A percentile compares a stretch with the other conserved stretches of the same genome.
These are phyloP conservation scores for Busseola fusca DNA, from an alignment of 2,888 invertebrate species.

Conservation along the genomic window DNA sequence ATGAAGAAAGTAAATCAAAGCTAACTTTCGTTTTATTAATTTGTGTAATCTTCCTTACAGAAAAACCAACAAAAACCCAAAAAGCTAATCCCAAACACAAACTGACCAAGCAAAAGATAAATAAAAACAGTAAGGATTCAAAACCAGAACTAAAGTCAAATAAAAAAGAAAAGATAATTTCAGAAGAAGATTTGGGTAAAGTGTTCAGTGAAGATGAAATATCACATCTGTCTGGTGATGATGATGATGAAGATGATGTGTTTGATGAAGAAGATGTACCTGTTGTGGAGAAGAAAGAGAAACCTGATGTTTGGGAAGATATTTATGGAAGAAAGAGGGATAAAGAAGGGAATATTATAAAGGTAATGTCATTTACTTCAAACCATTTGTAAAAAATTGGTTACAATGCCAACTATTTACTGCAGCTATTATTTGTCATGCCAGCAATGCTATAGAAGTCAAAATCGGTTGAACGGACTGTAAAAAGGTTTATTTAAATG, in stretches of 20 bases:
- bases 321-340: constrained; percentile 97
- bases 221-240: constrained; percentile 80
- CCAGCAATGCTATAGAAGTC: too few species aligned
- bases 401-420: too few species aligned
- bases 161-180: constrained; percentile 70
- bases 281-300: constrained; percentile 69
- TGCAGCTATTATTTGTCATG: too few species aligned
- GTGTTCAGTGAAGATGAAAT: constrained; percentile 86
- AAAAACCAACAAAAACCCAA: constrained; percentile 65
- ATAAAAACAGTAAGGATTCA: constrained; percentile 44
- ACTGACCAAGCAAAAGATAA: constrained; percentile 43
- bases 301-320: constrained; percentile 93
- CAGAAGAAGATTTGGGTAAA: constrained; percentile 76
- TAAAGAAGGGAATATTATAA: constrained; percentile 93
- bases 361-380: constrained; percentile 72
- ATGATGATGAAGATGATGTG: constrained; percentile 64
- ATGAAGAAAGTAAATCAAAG: not conserved
- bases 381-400: not conserved
- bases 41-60: constrained; percentile 60
- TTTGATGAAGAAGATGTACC: constrained; percentile 67
- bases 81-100: constrained; percentile 52
- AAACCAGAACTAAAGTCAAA: constrained; percentile 34
- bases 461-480: too few species aligned
- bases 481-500: too few species aligned
- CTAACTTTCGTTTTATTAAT: not conserved